Percentiles rank a stretch among this genome's conserved stretches.
phyloP scores from a whole-genome alignment of 2,888 invertebrate genomes.

The Cactoblastis cactorum region DNA sequence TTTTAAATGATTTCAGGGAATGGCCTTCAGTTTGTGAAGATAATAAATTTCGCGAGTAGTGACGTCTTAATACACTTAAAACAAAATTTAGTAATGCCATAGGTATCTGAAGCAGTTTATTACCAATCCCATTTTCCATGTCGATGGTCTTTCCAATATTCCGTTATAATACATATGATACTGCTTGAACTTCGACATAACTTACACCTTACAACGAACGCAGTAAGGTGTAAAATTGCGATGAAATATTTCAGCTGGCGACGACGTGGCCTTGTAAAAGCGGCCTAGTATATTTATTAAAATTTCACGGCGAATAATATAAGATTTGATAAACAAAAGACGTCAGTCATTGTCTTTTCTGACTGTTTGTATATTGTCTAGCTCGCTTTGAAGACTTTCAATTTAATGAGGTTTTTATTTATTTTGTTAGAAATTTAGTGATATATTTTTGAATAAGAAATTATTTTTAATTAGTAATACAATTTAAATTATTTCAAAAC shows the following conservation, averaged over 20 bases:
- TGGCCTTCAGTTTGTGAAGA: too few relatives aligned
- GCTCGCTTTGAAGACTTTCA: not conserved
- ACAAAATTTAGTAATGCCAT: not conserved
- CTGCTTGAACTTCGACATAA: not conserved
- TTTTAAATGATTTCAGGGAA: too few relatives aligned
- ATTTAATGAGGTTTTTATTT: not conserved
- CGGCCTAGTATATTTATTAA: constrained; percentile 11
- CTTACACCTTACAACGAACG: not conserved
- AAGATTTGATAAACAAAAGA: constrained; percentile 9
- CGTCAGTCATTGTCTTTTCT: not conserved
- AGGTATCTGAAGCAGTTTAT: not conserved
- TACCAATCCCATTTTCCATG: constrained; percentile 13
- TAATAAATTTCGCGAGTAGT: too few relatives aligned
- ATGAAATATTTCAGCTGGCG: not conserved
- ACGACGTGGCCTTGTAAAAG: constrained; percentile 3
- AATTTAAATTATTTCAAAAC: too few relatives aligned
- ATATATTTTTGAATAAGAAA: too few relatives aligned
- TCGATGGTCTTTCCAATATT: constrained; percentile 2
- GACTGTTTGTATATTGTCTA: not conserved
- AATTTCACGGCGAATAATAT: constrained; percentile 2
- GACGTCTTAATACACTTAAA: not conserved
- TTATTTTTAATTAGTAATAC: too few relatives aligned
- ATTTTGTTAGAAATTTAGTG: not conserved
- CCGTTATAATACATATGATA: not conserved
- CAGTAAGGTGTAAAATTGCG: not conserved